Conservation (phyloP, 2,113 vertebrate species). For the Equus przewalskii region DNA sequence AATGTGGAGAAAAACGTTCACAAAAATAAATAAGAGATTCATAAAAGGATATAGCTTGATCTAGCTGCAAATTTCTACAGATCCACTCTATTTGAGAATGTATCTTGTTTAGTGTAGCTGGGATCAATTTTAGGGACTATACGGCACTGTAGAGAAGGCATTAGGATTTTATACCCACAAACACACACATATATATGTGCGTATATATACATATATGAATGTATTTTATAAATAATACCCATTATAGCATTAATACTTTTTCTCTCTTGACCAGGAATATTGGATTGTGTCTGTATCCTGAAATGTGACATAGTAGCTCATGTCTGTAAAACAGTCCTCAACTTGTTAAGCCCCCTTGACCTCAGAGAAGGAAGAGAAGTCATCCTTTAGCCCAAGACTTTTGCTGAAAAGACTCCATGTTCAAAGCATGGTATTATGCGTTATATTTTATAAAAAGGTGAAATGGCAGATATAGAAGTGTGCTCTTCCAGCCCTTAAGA, state of each 20-base stretch:
- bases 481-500: neutral
- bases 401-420: neutral
- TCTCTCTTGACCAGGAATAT: neutral
- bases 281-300: neutral
- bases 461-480: neutral
- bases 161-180: neutral
- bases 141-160: neutral
- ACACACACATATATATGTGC: neutral
- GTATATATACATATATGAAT: neutral
- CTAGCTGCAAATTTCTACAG: neutral
- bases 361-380: neutral
- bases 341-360: neutral
- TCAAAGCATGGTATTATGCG: neutral
- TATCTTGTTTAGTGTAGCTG: neutral
- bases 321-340: neutral
- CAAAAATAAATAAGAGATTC: constrained; percentile 43
- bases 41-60: constrained; percentile 44
- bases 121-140: neutral
- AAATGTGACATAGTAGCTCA: neutral
- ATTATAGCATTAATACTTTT: neutral
- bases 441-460: neutral
- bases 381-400: neutral
- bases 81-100: neutral
- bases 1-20: constrained; percentile 58
- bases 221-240: neutral